These are phyloP conservation scores for Thaleichthys pacificus DNA, from an alignment of 2,797 vertebrate species.

Conservation along the genomic window DNA sequence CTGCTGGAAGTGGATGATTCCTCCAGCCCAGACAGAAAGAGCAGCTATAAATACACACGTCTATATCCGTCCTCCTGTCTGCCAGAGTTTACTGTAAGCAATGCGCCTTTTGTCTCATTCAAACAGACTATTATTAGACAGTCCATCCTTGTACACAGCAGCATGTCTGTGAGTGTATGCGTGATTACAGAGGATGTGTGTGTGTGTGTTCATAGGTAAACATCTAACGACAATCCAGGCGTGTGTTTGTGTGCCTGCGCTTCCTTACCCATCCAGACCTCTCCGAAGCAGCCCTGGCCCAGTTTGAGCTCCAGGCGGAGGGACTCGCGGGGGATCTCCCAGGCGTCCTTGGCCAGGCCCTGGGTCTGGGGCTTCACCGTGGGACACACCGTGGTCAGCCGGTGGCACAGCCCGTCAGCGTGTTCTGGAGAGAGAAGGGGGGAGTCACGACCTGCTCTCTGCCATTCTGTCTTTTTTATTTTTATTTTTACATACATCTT, in stretches of 20 bases:
- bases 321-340: constrained; percentile 95
- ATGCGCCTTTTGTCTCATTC: constrained; percentile 1
- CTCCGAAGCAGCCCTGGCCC: constrained; percentile 95
- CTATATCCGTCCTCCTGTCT: background rate
- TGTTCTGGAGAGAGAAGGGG: constrained; percentile 75
- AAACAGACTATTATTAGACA: background rate
- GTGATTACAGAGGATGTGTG: constrained; percentile 6
- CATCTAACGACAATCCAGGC: too few relatives aligned
- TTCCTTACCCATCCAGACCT: constrained; percentile 96
- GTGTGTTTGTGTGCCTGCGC: background rate
- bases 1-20: constrained; percentile 55
- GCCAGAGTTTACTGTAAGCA: background rate
- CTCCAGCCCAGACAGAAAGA: constrained; percentile 40
- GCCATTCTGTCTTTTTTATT: too few relatives aligned
- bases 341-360: constrained; percentile 93
- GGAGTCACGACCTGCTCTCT: background rate
- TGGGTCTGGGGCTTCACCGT: constrained; percentile 96
- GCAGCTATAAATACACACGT: constrained; percentile 38
- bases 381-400: constrained; percentile 90
- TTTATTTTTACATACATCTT: background rate
- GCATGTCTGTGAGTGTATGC: constrained; percentile 15
- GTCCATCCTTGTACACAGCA: background rate
- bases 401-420: constrained; percentile 93
- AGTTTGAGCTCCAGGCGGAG: constrained; percentile 91
- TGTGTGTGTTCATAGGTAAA: background rate